Percentiles rank a stretch among this genome's conserved stretches.
Conservation (phyloP, 1,140 invertebrate species). For the Ridgeia piscesae region DNA sequence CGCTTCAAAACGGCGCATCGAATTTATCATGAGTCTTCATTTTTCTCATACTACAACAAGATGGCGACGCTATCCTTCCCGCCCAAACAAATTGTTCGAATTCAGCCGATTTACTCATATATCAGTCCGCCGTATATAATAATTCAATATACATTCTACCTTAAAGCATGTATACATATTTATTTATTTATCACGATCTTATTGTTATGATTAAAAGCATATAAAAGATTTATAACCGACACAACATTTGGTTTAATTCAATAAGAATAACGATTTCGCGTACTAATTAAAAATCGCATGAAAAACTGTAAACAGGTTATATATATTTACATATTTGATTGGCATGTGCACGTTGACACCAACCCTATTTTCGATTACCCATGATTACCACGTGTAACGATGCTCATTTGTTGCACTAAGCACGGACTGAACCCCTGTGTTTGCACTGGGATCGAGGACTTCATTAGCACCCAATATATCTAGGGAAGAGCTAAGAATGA, state of each 20-base stretch:
- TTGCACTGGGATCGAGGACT: too few relatives aligned
- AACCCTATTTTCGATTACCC: neutral
- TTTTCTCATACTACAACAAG: slow-evolving; percentile 34
- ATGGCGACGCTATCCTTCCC: slow-evolving; percentile 51
- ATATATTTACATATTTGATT: slow-evolving; percentile 7
- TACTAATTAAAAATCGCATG: neutral
- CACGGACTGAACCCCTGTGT: too few relatives aligned
- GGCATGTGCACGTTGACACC: neutral
- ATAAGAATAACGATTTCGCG: neutral
- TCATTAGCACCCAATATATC: too few relatives aligned
- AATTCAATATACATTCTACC: neutral
- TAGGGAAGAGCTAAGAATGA: too few relatives aligned
- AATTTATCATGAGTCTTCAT: slow-evolving; percentile 8
- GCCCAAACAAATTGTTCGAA: slow-evolving; percentile 42
- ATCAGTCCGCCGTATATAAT: neutral
- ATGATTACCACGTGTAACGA: neutral
- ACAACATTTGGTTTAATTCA: neutral
- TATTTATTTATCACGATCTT: neutral
- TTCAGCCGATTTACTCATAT: neutral
- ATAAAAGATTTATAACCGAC: neutral
- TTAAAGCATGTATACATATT: neutral
- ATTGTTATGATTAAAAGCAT: neutral
- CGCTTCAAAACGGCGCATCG: neutral
- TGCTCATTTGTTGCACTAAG: too few relatives aligned
- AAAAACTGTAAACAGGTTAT: neutral